phyloP scores from a whole-genome alignment of 1,140 invertebrate species.

The Solen grandis region DNA sequence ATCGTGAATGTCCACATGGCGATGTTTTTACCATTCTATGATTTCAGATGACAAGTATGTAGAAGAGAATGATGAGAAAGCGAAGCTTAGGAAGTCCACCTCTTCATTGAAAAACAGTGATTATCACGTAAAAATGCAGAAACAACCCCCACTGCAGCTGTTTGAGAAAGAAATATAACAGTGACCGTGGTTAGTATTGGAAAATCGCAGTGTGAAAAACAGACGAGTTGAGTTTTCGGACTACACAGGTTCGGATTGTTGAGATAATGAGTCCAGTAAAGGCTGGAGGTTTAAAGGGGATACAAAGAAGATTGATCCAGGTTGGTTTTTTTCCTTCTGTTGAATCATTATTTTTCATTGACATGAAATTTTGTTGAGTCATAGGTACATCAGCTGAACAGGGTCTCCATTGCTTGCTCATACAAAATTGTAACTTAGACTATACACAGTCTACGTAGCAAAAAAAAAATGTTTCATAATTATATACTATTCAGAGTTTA shows the following conservation, averaged over 20 bases:
- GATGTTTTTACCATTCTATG: too few relatives aligned
- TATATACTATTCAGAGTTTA: too few relatives aligned
- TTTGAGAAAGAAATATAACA: slow-evolving; percentile 44
- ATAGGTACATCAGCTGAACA: too few relatives aligned
- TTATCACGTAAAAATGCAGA: slow-evolving; percentile 22
- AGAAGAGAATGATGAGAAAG: slow-evolving; percentile 23
- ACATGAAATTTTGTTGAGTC: too few relatives aligned
- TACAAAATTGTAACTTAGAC: too few relatives aligned
- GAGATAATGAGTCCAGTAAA: slow-evolving; percentile 33
- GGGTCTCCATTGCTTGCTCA: too few relatives aligned
- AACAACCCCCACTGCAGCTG: slow-evolving; percentile 1
- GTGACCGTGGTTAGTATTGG: background rate
- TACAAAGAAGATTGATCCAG: slow-evolving; percentile 40
- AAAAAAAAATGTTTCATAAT: too few relatives aligned
- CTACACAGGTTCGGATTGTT: slow-evolving; percentile 26
- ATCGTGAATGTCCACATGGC: too few relatives aligned
- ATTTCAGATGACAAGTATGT: slow-evolving; percentile 52
- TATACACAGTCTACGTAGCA: too few relatives aligned
- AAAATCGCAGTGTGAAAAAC: background rate
- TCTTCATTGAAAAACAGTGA: slow-evolving; percentile 9
- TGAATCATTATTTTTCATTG: too few relatives aligned
- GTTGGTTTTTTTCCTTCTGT: slow-evolving; percentile 5
- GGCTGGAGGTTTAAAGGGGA: slow-evolving; percentile 26
- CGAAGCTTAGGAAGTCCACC: slow-evolving; percentile 7
- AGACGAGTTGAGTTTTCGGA: slow-evolving; percentile 48